Evolutionary conservation across 2,797 vertebrate species (phyloP).

Genomic region (Crocidura indochinensis): DNA sequence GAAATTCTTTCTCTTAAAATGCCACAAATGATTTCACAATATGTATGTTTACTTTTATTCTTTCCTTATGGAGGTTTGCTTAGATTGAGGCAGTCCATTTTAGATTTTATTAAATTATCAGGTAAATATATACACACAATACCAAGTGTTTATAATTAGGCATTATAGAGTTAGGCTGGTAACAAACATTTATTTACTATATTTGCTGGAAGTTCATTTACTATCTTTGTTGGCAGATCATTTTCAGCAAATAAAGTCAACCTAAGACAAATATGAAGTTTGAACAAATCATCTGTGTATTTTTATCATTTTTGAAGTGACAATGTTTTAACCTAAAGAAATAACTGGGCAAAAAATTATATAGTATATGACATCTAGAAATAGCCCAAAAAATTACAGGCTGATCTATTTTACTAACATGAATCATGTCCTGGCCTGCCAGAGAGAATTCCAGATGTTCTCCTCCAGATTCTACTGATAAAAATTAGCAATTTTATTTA

Average conservation of each 20-base stretch:
- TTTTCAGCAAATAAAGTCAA: background rate
- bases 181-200: background rate
- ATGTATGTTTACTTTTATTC: background rate
- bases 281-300: background rate
- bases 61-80: background rate
- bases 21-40: background rate
- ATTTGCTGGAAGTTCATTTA: slow-evolving; percentile 7
- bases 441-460: background rate
- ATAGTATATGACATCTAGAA: background rate
- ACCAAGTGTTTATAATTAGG: background rate
- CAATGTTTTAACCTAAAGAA: background rate
- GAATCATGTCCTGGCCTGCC: background rate
- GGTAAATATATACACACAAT: background rate
- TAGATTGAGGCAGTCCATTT: background rate
- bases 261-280: background rate
- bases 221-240: background rate
- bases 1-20: background rate
- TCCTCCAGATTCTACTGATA: background rate
- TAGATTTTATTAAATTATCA: slow-evolving; percentile 18
- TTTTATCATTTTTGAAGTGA: slow-evolving; percentile 31
- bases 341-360: background rate
- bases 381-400: background rate
- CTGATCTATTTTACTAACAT: background rate
- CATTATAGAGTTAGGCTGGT: background rate
- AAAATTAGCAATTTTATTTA: slow-evolving; percentile 27